Percentiles rank a stretch among this genome's conserved stretches.
These are phyloP conservation scores for Drosophila hawaiiensis DNA, from an alignment of 2,888 invertebrate genomes.

Conservation along the genomic window DNA sequence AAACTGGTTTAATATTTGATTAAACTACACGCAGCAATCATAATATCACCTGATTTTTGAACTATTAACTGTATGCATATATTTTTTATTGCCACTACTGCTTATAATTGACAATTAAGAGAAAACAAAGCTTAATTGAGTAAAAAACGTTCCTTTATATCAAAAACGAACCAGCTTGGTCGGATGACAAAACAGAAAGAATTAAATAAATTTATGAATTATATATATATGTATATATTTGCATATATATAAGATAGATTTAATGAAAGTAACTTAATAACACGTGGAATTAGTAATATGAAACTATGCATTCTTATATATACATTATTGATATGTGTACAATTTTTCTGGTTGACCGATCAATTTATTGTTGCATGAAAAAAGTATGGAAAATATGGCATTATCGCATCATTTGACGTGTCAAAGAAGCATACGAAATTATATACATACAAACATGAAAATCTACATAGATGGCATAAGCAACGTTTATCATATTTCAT, in stretches of 20 bases:
- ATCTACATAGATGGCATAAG: conserved; percentile 3
- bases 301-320: conserved; percentile 6
- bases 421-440: conserved; percentile 6
- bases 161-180: background rate
- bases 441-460: conserved; percentile 4
- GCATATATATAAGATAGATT: background rate
- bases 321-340: conserved; percentile 15
- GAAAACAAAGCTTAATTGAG: conserved; percentile 1
- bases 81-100: background rate
- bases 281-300: background rate
- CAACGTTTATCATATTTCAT: conserved; percentile 18
- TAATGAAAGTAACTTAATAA: conserved; percentile 1
- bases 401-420: conserved; percentile 23
- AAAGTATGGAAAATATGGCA: conserved; percentile 10
- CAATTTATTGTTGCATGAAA: conserved; percentile 30
- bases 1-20: conserved; percentile 20
- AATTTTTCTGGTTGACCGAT: conserved; percentile 9
- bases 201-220: background rate
- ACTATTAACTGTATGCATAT: background rate
- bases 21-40: background rate
- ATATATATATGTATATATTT: background rate
- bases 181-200: background rate
- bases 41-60: conserved; percentile 7
- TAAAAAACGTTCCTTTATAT: background rate
- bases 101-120: background rate